These are phyloP conservation scores for Charaxes varanes DNA, from an alignment of 1,140 invertebrate species.

Conservation along the genomic window DNA sequence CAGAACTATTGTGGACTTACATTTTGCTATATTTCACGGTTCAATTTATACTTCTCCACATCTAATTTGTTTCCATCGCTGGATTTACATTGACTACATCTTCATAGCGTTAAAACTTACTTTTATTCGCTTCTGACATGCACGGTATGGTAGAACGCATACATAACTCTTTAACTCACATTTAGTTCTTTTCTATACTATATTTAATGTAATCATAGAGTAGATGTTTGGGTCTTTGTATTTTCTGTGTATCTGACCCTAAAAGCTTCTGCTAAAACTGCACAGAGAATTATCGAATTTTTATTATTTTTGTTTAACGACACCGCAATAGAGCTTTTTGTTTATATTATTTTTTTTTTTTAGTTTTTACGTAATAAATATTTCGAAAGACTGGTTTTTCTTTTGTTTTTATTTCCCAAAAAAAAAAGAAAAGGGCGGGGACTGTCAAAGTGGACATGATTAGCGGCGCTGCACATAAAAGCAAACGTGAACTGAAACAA, in stretches of 20 bases:
- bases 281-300: slow-evolving; percentile 29
- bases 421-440: slow-evolving; percentile 57
- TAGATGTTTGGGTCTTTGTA: slow-evolving; percentile 19
- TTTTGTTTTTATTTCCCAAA: slow-evolving; percentile 47
- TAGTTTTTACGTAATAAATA: too few relatives aligned
- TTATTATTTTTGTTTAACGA: slow-evolving; percentile 26
- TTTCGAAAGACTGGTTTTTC: slow-evolving; percentile 37
- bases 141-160: slow-evolving; percentile 54
- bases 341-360: slow-evolving; percentile 58
- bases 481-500: slow-evolving; percentile 42
- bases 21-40: too few relatives aligned
- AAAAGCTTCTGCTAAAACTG: slow-evolving; percentile 18
- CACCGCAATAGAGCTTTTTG: slow-evolving; percentile 34
- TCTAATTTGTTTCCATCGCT: slow-evolving; percentile 25
- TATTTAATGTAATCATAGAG: slow-evolving; percentile 18
- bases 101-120: background rate
- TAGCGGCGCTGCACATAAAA: slow-evolving; percentile 62
- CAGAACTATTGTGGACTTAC: too few relatives aligned
- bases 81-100: too few relatives aligned
- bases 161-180: slow-evolving; percentile 31
- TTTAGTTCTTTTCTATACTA: slow-evolving; percentile 30
- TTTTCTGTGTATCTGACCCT: slow-evolving; percentile 16
- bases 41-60: slow-evolving; percentile 15
- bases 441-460: slow-evolving; percentile 65
- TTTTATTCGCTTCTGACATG: slow-evolving; percentile 29